Base-by-base conservation (phyloP, 2,113 vertebrate species). In the Channa maculata region DNA sequence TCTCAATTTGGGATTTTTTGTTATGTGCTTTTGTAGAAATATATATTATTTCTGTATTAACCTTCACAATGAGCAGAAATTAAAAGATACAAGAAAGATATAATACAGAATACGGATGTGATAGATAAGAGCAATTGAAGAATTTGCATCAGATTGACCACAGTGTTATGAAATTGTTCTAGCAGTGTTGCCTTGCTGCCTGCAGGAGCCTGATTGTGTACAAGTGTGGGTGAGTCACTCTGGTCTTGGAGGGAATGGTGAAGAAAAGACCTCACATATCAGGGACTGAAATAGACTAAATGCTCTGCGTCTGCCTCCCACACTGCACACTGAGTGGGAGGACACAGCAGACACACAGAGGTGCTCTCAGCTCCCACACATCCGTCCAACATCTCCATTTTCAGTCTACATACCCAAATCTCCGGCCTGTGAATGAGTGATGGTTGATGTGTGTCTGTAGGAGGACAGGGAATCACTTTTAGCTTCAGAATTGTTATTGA, bases 211-310 rank as follows among this genome's bases (percentile, higher is more conserved):
- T 41, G 65, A 63, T 45, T 62, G 59, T 59, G 15, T 34, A 80
- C 63, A 69, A 82, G 68, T 65, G 82, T 75, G 57, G 80, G 84
- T 91, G 89, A 91, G 66, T 89, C 90, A 90, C 62, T 75, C n/a
- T 59, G 82, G 70, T 85, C 83, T 88, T 81, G 54, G 39, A 84
- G 75, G 73, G 71, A 89, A 84, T 70, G 76, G 72, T 70, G 79
- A 84, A 90, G 70, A 89, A 92, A 86, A 71, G 77, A 60, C 70
- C 43, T 86, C 75, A 77, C 80, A 81, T 79, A 75, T 86, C 51
- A 70, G 76, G 64, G 75, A 77, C 89, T 84, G 82, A 88, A 92
- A 91, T 91, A 92, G 86, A 90, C 76, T 79, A 78, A 87, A 85
- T 71, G 86, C 75, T 85, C 67, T 87, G 77, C 61, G 65, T 84